phyloP scores from a whole-genome alignment of 1,140 invertebrate genomes.

The Sminthurinus signatus region DNA sequence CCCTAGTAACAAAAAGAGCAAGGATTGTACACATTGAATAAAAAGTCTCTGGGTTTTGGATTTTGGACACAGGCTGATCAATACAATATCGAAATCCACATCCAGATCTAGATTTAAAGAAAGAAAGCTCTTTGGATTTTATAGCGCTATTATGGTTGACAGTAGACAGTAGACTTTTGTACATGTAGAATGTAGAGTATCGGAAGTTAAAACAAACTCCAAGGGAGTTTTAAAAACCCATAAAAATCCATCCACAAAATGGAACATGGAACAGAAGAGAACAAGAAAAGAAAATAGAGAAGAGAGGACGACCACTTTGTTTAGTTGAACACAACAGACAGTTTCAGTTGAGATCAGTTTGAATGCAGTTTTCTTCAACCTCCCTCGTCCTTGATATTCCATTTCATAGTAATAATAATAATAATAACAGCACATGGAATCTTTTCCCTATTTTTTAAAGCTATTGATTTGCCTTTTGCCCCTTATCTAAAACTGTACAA shows the following conservation, averaged over 20 bases:
- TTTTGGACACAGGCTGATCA: background rate
- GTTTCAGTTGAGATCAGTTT: background rate
- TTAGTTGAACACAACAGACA: constrained; percentile 21
- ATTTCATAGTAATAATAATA: too few species aligned
- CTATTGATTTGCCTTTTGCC: too few species aligned
- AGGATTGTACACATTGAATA: background rate
- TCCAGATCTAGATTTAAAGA: background rate
- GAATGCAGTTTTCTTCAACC: background rate
- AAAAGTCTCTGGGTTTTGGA: background rate
- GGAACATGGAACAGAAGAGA: too few species aligned
- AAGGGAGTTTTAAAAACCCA: constrained; percentile 33
- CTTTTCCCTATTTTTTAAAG: too few species aligned
- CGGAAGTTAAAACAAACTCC: constrained; percentile 31
- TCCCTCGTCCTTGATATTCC: too few species aligned
- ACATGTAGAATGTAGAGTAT: too few species aligned
- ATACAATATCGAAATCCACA: background rate
- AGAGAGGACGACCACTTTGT: constrained; percentile 25
- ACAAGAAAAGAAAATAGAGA: too few species aligned
- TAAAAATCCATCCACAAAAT: constrained; percentile 37
- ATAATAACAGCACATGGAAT: too few species aligned
- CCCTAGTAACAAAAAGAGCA: constrained; percentile 5
- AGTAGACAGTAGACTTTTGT: too few species aligned
- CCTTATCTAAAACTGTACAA: too few species aligned
- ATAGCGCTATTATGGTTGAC: constrained; percentile 30
- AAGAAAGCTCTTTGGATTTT: constrained; percentile 24